phyloP scores from a whole-genome alignment of 2,888 invertebrate genomes.

The Tenodera sinensis region DNA sequence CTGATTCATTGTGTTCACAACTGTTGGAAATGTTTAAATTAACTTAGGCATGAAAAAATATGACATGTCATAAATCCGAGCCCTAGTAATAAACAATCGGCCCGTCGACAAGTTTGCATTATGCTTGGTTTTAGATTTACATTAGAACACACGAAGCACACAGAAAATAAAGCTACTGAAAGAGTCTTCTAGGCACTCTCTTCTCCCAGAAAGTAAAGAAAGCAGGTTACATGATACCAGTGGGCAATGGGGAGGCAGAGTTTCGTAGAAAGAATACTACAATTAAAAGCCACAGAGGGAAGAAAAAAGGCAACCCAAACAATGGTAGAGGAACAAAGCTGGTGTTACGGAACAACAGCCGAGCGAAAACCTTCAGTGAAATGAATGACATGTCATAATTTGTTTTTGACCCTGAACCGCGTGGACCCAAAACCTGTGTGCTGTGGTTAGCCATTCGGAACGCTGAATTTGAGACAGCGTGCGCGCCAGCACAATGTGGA shows the following conservation, averaged over 20 bases:
- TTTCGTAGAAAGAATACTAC: not conserved
- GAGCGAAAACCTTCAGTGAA: not conserved
- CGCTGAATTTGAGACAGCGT: not conserved
- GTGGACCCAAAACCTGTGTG: not conserved
- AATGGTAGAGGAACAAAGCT: not conserved
- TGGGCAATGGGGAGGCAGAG: not conserved
- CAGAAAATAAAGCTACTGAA: not conserved
- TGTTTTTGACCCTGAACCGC: not conserved
- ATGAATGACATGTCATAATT: not conserved
- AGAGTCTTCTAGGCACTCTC: not conserved
- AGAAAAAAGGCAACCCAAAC: not conserved
- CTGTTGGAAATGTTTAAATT: too few relatives aligned
- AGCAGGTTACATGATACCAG: not conserved
- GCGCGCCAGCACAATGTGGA: not conserved
- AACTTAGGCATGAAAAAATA: too few relatives aligned
- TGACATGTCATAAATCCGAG: too few relatives aligned
- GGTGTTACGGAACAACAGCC: not conserved
- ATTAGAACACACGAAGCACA: too few relatives aligned
- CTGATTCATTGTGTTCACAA: too few relatives aligned
- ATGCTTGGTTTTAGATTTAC: too few relatives aligned
- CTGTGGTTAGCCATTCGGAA: not conserved
- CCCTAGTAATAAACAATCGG: too few relatives aligned
- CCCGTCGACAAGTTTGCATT: too few relatives aligned
- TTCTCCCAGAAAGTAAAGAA: not conserved
- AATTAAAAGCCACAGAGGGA: not conserved